A percentile compares a stretch with the other conserved stretches of the same genome.
These are phyloP conservation scores for Chrysogorgia sp. DNA, from an alignment of 92 coral and sea anemone genomes.

Conservation along the genomic window DNA sequence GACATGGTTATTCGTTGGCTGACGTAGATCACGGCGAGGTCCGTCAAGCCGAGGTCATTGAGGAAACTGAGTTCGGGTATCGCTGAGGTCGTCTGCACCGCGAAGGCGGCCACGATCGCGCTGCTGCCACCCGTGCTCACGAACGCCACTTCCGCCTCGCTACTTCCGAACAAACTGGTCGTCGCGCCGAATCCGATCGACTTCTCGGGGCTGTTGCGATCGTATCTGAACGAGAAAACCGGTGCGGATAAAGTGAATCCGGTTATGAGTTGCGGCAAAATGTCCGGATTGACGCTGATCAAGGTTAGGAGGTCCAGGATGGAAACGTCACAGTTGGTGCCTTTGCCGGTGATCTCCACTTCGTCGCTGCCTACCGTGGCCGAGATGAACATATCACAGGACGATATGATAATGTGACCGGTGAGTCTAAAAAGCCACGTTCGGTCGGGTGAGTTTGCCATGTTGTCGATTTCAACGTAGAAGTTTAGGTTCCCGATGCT, in stretches of 20 bases:
- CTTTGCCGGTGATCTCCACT: background rate
- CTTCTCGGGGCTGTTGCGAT: background rate
- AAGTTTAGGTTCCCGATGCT: background rate
- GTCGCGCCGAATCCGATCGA: slow-evolving; percentile 19
- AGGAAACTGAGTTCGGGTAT: slow-evolving; percentile 3
- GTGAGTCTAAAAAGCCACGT: background rate
- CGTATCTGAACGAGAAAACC: background rate
- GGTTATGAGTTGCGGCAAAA: slow-evolving; percentile 1
- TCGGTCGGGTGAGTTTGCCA: background rate
- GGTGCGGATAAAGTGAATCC: slow-evolving; percentile 27
- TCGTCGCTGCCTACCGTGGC: background rate
- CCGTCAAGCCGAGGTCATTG: background rate
- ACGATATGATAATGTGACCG: slow-evolving; percentile 1
- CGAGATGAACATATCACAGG: background rate
- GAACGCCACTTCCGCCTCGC: slow-evolving; percentile 18
- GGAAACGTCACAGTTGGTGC: background rate
- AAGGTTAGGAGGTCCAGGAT: background rate
- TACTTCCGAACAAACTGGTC: slow-evolving; percentile 13
- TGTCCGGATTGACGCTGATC: background rate
- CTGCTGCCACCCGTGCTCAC: background rate
- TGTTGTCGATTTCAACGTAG: background rate
- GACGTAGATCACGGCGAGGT: slow-evolving; percentile 24
- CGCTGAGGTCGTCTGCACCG: background rate
- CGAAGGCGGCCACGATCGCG: slow-evolving; percentile 21
- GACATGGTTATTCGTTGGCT: background rate